phyloP scores from a whole-genome alignment of 2,797 vertebrate genomes.

The Brotula barbata region DNA sequence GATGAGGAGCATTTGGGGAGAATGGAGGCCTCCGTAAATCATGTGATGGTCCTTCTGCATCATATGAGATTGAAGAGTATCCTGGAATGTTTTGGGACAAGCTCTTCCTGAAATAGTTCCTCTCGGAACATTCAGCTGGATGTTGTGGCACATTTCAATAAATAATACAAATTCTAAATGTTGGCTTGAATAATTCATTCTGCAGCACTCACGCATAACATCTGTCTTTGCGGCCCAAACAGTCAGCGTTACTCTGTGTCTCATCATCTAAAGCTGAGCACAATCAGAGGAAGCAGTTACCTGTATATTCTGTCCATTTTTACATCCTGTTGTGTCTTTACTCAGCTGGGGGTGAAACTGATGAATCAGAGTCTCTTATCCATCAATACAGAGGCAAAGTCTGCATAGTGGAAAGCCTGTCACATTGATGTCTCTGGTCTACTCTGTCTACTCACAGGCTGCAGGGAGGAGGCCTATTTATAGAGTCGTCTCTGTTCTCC shows the following conservation, averaged over 20 bases:
- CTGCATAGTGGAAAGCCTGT: constrained; percentile 62
- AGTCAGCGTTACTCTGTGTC: no score
- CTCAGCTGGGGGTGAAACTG: constrained; percentile 37
- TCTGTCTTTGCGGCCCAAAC: constrained; percentile 42
- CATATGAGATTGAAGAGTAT: constrained; percentile 23
- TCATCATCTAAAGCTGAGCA: no score
- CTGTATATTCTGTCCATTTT: constrained; percentile 25
- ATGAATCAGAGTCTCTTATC: constrained; percentile 51
- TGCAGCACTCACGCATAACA: constrained; percentile 62
- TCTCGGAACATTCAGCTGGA: constrained; percentile 60
- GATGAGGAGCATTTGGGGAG: constrained; percentile 1
- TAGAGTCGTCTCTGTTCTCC: constrained; percentile 69
- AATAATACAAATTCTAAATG: constrained; percentile 77
- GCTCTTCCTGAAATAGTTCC: constrained; percentile 57
- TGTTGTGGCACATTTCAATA: constrained; percentile 60
- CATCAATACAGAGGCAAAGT: constrained; percentile 39
- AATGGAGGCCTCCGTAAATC: constrained; percentile 2
- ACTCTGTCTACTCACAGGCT: constrained; percentile 77
- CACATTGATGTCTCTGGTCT: constrained; percentile 75
- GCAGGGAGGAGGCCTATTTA: constrained; percentile 73
- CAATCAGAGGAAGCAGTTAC: no score
- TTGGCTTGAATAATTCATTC: constrained; percentile 69
- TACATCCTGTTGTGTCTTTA: constrained; percentile 19
- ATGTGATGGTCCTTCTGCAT: constrained; percentile 1
- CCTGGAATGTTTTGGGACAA: constrained; percentile 52